These are phyloP conservation scores for Crambe crambe DNA, from an alignment of 37 sponge, comb jelly and placozoan species.

Conservation along the genomic window DNA sequence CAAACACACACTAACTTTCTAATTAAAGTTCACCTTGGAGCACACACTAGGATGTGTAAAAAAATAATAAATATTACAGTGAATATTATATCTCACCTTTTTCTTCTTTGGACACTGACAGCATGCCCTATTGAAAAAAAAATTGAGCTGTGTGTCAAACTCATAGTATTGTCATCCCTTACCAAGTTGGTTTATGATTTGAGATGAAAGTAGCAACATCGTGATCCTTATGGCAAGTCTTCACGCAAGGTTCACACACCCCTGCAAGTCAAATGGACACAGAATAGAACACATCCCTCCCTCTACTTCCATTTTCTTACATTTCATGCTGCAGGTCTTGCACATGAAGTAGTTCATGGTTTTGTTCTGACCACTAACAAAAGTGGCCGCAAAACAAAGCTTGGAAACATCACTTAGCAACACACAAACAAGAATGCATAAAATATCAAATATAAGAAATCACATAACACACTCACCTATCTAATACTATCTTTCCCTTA, in stretches of 20 bases:
- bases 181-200: constrained; percentile 75
- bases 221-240: constrained; percentile 69
- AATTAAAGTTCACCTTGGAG: neutral
- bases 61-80: neutral
- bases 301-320: constrained; percentile 29
- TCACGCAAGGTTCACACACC: constrained; percentile 65
- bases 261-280: constrained; percentile 21
- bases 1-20: neutral
- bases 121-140: constrained; percentile 56
- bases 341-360: constrained; percentile 69
- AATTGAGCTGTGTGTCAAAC: neutral
- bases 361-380: constrained; percentile 35
- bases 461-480: constrained; percentile 22
- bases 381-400: constrained; percentile 64
- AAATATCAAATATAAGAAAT: neutral
- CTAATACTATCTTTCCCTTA: constrained; percentile 45
- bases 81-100: constrained; percentile 28
- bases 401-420: constrained; percentile 40
- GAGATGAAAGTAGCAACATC: constrained; percentile 24
- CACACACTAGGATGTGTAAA: neutral
- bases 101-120: constrained; percentile 74
- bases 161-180: neutral
- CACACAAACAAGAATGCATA: neutral
- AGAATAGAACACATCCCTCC: neutral
- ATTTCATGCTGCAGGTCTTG: constrained; percentile 46